Evolutionary conservation across 2,113 vertebrate species (phyloP).

Genomic region (Sorex araneus): DNA sequence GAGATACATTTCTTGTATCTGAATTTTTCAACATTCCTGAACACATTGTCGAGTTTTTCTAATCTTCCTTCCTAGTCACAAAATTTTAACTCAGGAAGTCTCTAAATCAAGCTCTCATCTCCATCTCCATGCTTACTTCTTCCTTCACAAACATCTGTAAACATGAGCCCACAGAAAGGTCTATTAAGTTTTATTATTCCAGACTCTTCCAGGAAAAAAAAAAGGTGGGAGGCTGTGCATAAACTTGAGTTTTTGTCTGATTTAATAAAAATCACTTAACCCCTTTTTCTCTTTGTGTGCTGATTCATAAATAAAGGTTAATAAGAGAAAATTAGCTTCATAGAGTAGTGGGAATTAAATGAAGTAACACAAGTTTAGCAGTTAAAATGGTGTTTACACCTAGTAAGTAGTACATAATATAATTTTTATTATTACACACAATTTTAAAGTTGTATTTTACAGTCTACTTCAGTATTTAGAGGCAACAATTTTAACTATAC

Average conservation of each 20-base stretch:
- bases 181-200: neutral
- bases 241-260: slow-evolving; percentile 56
- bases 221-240: neutral
- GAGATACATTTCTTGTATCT: neutral
- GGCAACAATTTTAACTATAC: slow-evolving; percentile 59
- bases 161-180: neutral
- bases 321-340: slow-evolving; percentile 68
- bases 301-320: slow-evolving; percentile 55
- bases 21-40: neutral
- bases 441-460: slow-evolving; percentile 68
- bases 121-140: neutral
- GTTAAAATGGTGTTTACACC: slow-evolving; percentile 60
- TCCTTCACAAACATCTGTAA: neutral
- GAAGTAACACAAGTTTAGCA: slow-evolving; percentile 60
- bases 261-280: slow-evolving; percentile 54
- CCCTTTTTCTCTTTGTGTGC: slow-evolving; percentile 53
- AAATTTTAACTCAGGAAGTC: neutral
- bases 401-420: slow-evolving; percentile 13
- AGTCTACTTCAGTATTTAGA: slow-evolving; percentile 57
- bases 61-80: neutral
- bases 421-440: slow-evolving; percentile 31
- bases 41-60: neutral
- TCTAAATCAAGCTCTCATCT: neutral
- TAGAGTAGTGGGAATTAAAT: slow-evolving; percentile 56
- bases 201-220: neutral